phyloP scores from a whole-genome alignment of 2,888 invertebrate species.

The Subacronicta megacephala region DNA sequence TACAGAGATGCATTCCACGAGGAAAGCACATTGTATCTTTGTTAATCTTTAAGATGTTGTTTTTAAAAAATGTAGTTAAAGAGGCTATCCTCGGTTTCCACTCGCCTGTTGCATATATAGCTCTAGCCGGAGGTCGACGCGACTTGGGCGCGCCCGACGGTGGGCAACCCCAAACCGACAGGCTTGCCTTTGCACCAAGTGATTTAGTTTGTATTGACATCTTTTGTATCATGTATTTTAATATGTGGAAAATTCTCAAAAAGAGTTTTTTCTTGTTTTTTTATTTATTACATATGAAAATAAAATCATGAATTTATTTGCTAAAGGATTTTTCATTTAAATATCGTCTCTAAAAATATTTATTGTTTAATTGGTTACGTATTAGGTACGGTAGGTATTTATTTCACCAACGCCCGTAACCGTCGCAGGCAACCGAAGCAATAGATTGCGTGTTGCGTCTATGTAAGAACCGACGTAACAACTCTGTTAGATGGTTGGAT shows the following conservation, averaged over 20 bases:
- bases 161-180: constrained; percentile 80
- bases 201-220: constrained; percentile 89
- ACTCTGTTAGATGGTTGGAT: too few relatives aligned
- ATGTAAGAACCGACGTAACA: too few relatives aligned
- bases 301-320: constrained; percentile 90
- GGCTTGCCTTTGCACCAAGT: constrained; percentile 90
- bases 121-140: constrained; percentile 66
- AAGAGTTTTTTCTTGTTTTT: constrained; percentile 86
- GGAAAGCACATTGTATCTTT: constrained; percentile 82
- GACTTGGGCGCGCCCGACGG: constrained; percentile 52
- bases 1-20: constrained; percentile 83
- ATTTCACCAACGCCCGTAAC: too few relatives aligned
- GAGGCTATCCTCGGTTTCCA: constrained; percentile 88
- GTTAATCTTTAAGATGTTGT: constrained; percentile 79
- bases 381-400: too few relatives aligned
- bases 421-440: too few relatives aligned
- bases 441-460: too few relatives aligned
- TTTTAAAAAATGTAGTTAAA: constrained; percentile 81
- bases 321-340: constrained; percentile 75
- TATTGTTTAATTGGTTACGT: too few relatives aligned
- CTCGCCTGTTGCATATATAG: constrained; percentile 82
- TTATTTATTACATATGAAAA: constrained; percentile 88
- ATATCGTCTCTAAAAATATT: too few relatives aligned
- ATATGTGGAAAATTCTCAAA: constrained; percentile 86
- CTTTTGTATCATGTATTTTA: constrained; percentile 90